Percentiles rank a stretch among this genome's conserved stretches.
These are phyloP conservation scores for Actias luna DNA, from an alignment of 2,888 invertebrate species.

Conservation along the genomic window DNA sequence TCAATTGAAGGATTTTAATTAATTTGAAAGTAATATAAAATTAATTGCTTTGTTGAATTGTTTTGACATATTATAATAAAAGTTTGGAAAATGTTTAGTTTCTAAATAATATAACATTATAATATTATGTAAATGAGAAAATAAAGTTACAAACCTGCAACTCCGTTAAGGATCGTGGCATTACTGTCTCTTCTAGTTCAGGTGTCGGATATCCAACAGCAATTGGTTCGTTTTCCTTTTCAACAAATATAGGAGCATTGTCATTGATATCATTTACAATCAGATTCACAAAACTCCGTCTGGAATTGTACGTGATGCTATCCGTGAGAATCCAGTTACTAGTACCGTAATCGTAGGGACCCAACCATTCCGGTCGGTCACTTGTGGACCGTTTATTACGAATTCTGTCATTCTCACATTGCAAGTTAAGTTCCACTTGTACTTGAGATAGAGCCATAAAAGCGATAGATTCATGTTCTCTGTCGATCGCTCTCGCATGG, in stretches of 20 bases:
- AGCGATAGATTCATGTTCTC: conserved; percentile 71
- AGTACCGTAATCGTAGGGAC: conserved; percentile 60
- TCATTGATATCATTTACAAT: conserved; percentile 81
- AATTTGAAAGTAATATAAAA: neutral
- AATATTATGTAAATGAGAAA: neutral
- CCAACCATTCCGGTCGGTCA: conserved; percentile 39
- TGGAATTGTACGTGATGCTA: conserved; percentile 57
- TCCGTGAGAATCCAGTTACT: conserved; percentile 69
- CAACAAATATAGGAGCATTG: conserved; percentile 70
- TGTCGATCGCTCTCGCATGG: conserved; percentile 61
- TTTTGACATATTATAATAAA: too few species aligned
- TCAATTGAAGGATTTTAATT: neutral
- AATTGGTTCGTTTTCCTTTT: conserved; percentile 57
- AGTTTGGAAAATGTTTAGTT: too few species aligned
- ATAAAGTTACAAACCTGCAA: conserved; percentile 50
- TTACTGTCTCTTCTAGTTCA: conserved; percentile 58
- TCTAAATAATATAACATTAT: too few species aligned
- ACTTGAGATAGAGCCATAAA: conserved; percentile 74
- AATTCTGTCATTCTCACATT: conserved; percentile 47
- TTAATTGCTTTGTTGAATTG: too few species aligned
- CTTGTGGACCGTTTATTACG: conserved; percentile 53
- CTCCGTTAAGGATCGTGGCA: conserved; percentile 68
- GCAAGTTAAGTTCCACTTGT: conserved; percentile 65
- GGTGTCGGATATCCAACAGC: conserved; percentile 71
- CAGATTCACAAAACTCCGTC: conserved; percentile 68